Evolutionary conservation across 2,888 invertebrate species (phyloP).

Genomic region (Andrena dorsata): DNA sequence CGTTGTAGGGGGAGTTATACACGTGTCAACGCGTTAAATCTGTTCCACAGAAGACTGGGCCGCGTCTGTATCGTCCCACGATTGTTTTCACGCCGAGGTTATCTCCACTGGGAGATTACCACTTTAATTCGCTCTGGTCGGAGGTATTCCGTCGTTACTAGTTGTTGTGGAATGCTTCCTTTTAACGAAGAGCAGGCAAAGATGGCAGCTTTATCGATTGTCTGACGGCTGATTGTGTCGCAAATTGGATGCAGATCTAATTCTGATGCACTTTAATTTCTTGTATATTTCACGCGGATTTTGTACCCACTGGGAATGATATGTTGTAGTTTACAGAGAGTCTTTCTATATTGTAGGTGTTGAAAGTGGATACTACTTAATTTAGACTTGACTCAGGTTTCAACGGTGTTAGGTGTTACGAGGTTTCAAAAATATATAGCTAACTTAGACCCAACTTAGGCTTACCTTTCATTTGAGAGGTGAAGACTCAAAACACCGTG

Average conservation of each 20-base stretch:
- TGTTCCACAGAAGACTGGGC: not conserved
- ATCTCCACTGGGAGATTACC: conserved; percentile 33
- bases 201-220: conserved; percentile 23
- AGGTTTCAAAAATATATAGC: too few relatives aligned
- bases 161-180: not conserved
- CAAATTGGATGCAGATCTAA: not conserved
- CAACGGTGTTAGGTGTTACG: too few relatives aligned
- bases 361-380: too few relatives aligned
- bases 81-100: conserved; percentile 35
- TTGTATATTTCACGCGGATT: not conserved
- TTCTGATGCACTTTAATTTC: not conserved
- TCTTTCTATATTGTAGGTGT: too few relatives aligned
- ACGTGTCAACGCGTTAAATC: conserved; percentile 20
- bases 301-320: too few relatives aligned
- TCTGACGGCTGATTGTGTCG: not conserved
- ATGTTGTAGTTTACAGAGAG: too few relatives aligned
- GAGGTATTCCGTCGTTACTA: conserved; percentile 2
- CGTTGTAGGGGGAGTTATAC: conserved; percentile 24
- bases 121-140: conserved; percentile 26
- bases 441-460: too few relatives aligned
- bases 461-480: too few relatives aligned
- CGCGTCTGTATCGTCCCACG: conserved; percentile 13
- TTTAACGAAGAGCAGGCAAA: conserved; percentile 30
- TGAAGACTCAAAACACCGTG: too few relatives aligned
- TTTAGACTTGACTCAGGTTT: too few relatives aligned